phyloP scores from a whole-genome alignment of 2,113 vertebrate genomes.

The Zosterops lateralis region DNA sequence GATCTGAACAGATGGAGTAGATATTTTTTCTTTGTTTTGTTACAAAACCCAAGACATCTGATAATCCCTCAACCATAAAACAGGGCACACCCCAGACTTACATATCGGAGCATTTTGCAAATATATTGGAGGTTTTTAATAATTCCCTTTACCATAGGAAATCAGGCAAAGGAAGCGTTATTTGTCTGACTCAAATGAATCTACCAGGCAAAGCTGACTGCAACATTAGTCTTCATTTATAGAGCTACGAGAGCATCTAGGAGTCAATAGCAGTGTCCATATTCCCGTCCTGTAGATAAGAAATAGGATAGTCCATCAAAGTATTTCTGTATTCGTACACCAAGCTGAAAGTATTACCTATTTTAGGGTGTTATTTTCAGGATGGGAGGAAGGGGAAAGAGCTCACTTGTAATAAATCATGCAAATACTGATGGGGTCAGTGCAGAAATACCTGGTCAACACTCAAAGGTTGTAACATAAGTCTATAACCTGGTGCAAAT shows the following conservation, averaged over 20 bases:
- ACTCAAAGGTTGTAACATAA: background rate
- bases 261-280: background rate
- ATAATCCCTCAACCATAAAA: background rate
- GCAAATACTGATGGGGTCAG: background rate
- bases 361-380: background rate
- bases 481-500: background rate
- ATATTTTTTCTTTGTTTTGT: no score
- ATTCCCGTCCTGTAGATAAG: background rate
- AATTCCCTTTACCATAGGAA: background rate
- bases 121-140: background rate
- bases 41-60: no score
- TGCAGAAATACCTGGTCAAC: background rate
- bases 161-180: background rate
- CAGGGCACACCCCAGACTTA: rapidly evolving
- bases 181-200: background rate
- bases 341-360: background rate
- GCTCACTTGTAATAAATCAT: background rate
- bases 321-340: background rate
- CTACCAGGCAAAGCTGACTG: background rate
- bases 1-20: no score
- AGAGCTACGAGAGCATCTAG: background rate
- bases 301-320: background rate
- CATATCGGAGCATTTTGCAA: rapidly evolving
- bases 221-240: background rate
- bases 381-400: background rate